Evolutionary conservation across 2,888 invertebrate species (phyloP), one percentile per base, ranked within the genome.

Genomic region (Aphodius granarius): DNA sequence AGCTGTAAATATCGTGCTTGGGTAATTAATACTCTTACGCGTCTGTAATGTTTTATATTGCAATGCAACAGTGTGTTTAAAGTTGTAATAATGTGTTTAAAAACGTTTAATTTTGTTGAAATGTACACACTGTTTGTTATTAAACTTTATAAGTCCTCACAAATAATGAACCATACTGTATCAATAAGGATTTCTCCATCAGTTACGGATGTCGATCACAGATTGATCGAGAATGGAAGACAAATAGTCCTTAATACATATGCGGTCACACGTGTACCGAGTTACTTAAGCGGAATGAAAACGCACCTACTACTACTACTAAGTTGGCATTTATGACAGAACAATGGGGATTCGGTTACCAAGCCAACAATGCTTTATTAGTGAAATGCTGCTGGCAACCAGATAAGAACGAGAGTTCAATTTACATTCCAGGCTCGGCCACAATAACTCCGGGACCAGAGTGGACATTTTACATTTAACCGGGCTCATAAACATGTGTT

Each of bases 361-460:
- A 82, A 84, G 81, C 82, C 79, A 86, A 86, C 86, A 86, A 86
- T 86, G 85, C 84, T 85, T 86, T 86, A 86, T 86, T 85, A 86
- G 85, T 85, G 82, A 83, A 83, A 84, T 83, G 83, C 83, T 85
- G 85, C 84, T 85, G 85, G 82, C 82, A 82, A 82, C 80, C 81
- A 86, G 85, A 86, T 85, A 86, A 86, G 85, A 85, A 21, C 84
- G 83, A 82, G 9, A 23, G 85, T 86, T 86, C 85, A 85, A 86
- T 86, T 86, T 86, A 86, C 86, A 86, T 86, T 86, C 86, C 85
- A 83, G 84, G 82, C 83, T 65, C 81, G 81, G 82, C 83, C 81
- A 85, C 85, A 84, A 85, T 84, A 84, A 85, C 81, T 82, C 81
- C 22, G 82, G 79, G 65, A 20, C 68, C 43, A 2, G 81, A 85